These are phyloP conservation scores for Drosophila bifasciata DNA, from an alignment of 1,140 invertebrate genomes.

Conservation along the genomic window DNA sequence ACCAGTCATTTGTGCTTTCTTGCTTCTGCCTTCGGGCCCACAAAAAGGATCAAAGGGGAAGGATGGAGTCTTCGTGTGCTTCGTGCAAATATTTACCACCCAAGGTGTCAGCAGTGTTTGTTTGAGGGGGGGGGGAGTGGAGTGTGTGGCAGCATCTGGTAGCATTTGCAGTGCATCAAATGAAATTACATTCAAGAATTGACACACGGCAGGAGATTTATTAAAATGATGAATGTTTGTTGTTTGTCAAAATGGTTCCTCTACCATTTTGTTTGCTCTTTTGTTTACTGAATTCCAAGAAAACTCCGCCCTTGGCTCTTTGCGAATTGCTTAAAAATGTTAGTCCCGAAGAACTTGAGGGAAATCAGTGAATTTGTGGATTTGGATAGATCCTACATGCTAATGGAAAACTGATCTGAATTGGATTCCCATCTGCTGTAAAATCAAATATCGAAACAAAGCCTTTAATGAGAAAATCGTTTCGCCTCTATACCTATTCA, in stretches of 20 bases:
- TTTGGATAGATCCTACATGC: not conserved
- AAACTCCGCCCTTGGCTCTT: not conserved
- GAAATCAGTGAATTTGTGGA: not conserved
- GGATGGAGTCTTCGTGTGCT: slow-evolving; percentile 17
- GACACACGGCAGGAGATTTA: slow-evolving; percentile 11
- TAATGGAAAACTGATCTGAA: not conserved
- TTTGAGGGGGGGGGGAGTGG: not conserved
- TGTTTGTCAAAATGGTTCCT: slow-evolving; percentile 5
- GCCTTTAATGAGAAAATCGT: slow-evolving; percentile 35
- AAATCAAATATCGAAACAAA: slow-evolving; percentile 31
- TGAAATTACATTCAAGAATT: slow-evolving; percentile 16
- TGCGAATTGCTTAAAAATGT: not conserved
- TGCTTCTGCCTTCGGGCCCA: not conserved
- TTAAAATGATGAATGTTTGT: slow-evolving; percentile 33
- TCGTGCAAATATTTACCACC: slow-evolving; percentile 28
- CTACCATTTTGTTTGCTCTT: not conserved
- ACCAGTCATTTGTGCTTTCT: not conserved
- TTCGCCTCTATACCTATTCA: slow-evolving; percentile 6
- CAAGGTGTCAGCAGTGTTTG: slow-evolving; percentile 33
- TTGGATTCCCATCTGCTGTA: slow-evolving; percentile 5
- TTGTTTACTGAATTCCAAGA: not conserved
- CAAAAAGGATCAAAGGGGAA: slow-evolving; percentile 35
- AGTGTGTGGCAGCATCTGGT: no score
- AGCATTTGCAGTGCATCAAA: slow-evolving; percentile 17
- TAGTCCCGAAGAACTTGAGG: not conserved